These are phyloP conservation scores for Argya squamiceps DNA, from an alignment of 2,797 vertebrate species.

Conservation along the genomic window DNA sequence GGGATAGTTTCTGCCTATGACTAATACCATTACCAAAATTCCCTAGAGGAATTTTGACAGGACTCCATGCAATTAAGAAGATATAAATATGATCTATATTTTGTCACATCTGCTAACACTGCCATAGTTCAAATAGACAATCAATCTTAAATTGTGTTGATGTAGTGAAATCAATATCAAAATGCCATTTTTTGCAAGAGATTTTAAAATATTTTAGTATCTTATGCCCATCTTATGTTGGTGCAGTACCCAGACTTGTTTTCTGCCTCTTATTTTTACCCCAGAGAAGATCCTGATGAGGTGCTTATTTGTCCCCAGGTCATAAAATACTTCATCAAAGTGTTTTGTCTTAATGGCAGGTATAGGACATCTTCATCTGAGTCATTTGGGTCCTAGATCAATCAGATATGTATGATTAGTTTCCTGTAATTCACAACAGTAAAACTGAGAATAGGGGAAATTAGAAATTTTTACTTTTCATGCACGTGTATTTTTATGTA, in stretches of 20 bases:
- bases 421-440: neutral
- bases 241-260: rapidly evolving
- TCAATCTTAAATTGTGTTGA: neutral
- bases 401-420: neutral
- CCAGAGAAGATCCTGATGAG: neutral
- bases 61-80: neutral
- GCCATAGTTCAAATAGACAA: neutral
- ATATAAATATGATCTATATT: neutral
- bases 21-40: conserved; percentile 28
- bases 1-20: conserved; percentile 51
- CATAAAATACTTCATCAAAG: neutral
- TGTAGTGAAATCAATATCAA: neutral
- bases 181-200: neutral
- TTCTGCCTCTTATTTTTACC: neutral
- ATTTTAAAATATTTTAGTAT: neutral
- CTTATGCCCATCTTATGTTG: neutral
- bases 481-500: neutral
- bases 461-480: neutral
- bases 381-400: neutral
- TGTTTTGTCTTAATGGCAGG: neutral
- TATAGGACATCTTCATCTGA: neutral
- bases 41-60: conserved; percentile 11
- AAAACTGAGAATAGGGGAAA: neutral
- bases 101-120: neutral
- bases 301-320: neutral